phyloP scores from a whole-genome alignment of 2,797 vertebrate genomes.

The Macroramphosus scolopax region DNA sequence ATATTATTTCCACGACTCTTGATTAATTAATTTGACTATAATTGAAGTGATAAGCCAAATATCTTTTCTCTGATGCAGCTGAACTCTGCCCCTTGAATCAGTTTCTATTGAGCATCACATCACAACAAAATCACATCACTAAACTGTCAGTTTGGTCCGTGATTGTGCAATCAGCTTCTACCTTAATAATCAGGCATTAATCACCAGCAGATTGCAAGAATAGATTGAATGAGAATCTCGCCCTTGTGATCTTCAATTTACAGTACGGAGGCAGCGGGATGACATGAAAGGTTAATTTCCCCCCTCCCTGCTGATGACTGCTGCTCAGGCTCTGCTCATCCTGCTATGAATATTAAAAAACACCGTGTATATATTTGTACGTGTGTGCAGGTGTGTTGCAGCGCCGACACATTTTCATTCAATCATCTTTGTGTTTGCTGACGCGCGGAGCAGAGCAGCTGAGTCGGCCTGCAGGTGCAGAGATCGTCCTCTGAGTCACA shows the following conservation, averaged over 20 bases:
- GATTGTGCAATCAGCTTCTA: no score
- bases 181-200: no score
- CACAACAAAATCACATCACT: no score
- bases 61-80: no score
- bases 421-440: constrained; percentile 34
- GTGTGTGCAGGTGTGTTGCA: constrained; percentile 21
- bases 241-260: constrained; percentile 8
- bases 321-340: constrained; percentile 27
- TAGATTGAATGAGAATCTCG: constrained; percentile 12
- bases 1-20: no score
- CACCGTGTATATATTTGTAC: constrained; percentile 18
- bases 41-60: no score
- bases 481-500: not conserved
- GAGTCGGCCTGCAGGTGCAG: constrained; percentile 15
- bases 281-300: constrained; percentile 34
- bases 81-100: no score
- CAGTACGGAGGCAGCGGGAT: constrained; percentile 11
- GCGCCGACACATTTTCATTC: constrained; percentile 22
- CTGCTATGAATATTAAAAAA: constrained; percentile 41
- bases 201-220: no score
- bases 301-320: constrained; percentile 36
- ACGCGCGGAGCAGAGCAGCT: not conserved
- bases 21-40: no score
- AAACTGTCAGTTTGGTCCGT: no score
- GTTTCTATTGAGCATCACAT: constrained; percentile 1